Conservation (phyloP, 2,113 vertebrate species). For the Xiphophorus hellerii region DNA sequence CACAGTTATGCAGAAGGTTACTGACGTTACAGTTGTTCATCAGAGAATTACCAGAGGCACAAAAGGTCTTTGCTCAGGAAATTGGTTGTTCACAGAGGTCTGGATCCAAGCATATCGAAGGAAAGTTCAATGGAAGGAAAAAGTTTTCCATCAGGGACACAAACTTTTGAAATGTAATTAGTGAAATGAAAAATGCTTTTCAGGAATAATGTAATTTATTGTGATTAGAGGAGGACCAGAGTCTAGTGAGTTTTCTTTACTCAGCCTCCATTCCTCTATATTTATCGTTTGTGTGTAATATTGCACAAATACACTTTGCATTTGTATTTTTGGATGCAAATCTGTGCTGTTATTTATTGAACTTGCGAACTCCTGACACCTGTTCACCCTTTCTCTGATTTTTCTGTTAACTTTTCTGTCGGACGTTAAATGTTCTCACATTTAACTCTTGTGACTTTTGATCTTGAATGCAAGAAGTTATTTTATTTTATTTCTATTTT, state of each 20-base stretch:
- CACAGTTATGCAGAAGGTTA: too few species aligned
- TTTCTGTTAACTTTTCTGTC: background rate
- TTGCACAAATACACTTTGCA: background rate
- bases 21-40: background rate
- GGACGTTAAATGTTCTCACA: conserved; percentile 30
- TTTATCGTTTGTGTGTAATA: background rate
- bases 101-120: background rate
- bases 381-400: background rate
- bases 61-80: background rate
- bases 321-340: too few species aligned
- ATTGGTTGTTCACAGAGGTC: background rate
- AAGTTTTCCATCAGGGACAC: background rate
- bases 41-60: background rate
- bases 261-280: background rate
- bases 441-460: conserved; percentile 19
- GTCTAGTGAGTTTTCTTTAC: background rate
- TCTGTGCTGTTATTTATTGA: too few species aligned
- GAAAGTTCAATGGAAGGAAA: background rate
- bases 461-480: conserved; percentile 4
- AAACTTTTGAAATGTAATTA: background rate
- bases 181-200: background rate
- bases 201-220: background rate
- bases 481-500: background rate
- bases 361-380: background rate
- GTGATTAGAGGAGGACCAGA: background rate